Base-by-base conservation (phyloP, 2,113 vertebrate species). In the Clarias gariepinus region DNA sequence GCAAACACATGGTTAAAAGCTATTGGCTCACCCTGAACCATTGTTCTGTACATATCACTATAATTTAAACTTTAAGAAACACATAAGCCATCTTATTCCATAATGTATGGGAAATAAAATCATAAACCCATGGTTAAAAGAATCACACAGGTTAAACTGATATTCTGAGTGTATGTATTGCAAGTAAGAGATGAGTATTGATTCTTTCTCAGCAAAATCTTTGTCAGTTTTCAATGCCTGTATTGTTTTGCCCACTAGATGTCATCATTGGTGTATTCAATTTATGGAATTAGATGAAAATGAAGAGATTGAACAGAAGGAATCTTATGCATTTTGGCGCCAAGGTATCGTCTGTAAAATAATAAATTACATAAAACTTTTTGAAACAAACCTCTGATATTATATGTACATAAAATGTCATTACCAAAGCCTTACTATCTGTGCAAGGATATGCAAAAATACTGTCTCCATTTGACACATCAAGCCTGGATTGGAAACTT, bases 231-330 rank as follows among this genome's bases (percentile, higher is more conserved):
- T 16, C 64, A 66, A 19, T 41, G 2, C 19, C 23, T 47, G 69
- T 73, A 73, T 21, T 36, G 4, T 23, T 80, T 57, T 80, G 25
- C 47, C 85, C 85, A 81, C 85, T 86, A 86, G 85, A 81, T 71
- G 85, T 81, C 85, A 81, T 18, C 30, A 81, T 73, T 60, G 85
- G 12, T 28, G n/a, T 71, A 73, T 73, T 60, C 11, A 68, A 80
- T 4, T 57, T 57, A 68, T 10, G 16, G 10, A 58, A 23, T 19
- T 23, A 6, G 47, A 30, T 28, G 33, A 52, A 19, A 66, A 47
- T 41, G 41, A 53, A 52, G 47, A 82, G 41, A 19, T 7, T 82
- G 61, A 68, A 55, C 52, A 55, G 11, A 1, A 52, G 6, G 9
- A 53, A 55, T 55, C 19, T 41, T 21, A 74, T 12, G 30, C 16